These are phyloP conservation scores for Taphrorychus bicolor DNA, from an alignment of 2,888 invertebrate species.

Conservation along the genomic window DNA sequence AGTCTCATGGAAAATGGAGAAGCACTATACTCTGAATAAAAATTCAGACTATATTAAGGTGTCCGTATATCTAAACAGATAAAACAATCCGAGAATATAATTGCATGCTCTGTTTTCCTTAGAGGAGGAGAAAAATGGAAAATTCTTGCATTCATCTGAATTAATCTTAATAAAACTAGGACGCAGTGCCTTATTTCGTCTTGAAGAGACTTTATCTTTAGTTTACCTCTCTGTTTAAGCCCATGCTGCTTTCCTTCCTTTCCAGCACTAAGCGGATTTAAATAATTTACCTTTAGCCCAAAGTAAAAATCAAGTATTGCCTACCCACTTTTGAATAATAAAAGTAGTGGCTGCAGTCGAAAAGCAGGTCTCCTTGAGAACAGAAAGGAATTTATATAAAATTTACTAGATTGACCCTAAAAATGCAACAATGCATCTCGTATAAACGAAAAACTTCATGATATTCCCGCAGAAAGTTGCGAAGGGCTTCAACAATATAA, in stretches of 20 bases:
- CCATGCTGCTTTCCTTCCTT: not conserved
- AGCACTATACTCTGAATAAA: too few relatives aligned
- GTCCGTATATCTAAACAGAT: not conserved
- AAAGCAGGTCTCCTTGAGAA: too few relatives aligned
- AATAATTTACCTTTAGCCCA: not conserved
- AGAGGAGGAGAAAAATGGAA: slow-evolving; percentile 12
- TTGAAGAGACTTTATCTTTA: slow-evolving; percentile 4
- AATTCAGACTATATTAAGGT: too few relatives aligned
- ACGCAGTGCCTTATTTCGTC: slow-evolving; percentile 3
- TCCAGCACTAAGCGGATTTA: not conserved
- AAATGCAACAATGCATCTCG: not conserved
- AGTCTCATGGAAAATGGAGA: not conserved
- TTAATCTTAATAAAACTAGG: slow-evolving; percentile 25
- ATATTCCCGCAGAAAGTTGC: not conserved
- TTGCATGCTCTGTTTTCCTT: slow-evolving; percentile 2
- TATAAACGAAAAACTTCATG: not conserved
- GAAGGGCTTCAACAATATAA: not conserved
- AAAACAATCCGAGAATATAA: not conserved
- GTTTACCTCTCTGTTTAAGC: slow-evolving; percentile 1
- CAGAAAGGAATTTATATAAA: too few relatives aligned
- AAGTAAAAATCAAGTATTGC: not conserved
- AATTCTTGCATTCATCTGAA: slow-evolving; percentile 9
- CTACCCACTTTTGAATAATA: not conserved
- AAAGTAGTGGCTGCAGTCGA: not conserved
- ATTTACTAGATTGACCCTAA: not conserved